These are phyloP conservation scores for Lepidochitona cinerea DNA, from an alignment of 2,888 invertebrate genomes.

Conservation along the genomic window DNA sequence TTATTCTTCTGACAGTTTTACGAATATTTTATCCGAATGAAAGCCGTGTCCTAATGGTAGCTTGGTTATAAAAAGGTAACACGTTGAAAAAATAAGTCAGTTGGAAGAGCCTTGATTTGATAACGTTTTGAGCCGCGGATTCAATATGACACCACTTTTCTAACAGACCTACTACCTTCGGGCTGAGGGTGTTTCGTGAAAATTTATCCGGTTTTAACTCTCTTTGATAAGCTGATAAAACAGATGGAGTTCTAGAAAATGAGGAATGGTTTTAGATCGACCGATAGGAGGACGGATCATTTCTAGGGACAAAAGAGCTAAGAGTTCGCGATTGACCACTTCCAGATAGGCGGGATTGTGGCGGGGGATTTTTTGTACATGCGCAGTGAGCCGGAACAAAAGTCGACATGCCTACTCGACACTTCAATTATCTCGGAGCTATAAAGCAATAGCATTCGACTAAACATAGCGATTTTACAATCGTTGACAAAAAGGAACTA, in stretches of 20 bases:
- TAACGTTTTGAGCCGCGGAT: too few species aligned
- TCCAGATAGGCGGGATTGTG: background rate
- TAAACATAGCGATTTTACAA: background rate
- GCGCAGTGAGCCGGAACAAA: background rate
- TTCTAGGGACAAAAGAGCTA: background rate
- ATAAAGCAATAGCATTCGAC: background rate
- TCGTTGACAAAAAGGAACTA: background rate
- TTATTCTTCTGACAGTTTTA: too few species aligned
- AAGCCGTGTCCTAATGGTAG: too few species aligned
- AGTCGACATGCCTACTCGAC: background rate
- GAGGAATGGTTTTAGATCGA: background rate
- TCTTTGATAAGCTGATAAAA: background rate
- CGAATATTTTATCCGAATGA: too few species aligned
- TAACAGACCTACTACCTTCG: background rate
- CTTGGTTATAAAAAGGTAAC: too few species aligned
- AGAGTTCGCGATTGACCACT: too few species aligned
- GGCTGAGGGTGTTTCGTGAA: background rate
- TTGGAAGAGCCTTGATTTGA: too few species aligned
- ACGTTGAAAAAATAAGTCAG: too few species aligned
- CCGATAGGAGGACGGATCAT: background rate
- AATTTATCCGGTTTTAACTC: background rate
- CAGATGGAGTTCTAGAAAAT: background rate
- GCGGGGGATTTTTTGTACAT: background rate
- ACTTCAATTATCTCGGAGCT: background rate
- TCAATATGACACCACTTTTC: too few species aligned